Base-by-base conservation (phyloP, 1,140 invertebrate species). In the Panagrolaimus sp. region DNA sequence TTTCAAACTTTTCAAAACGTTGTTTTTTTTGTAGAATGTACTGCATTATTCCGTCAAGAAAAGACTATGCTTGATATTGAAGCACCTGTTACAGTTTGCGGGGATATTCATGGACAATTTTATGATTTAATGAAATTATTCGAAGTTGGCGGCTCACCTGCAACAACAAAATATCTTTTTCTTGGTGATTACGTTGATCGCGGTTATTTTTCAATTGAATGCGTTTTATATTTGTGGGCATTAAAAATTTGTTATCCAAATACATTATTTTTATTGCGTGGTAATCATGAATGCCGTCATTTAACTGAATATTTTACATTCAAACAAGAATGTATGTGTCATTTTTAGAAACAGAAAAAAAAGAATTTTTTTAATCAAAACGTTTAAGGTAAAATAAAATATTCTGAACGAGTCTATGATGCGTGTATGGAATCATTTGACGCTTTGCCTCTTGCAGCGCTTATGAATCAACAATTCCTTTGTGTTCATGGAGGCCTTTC, bases 301-400 rank as follows among this genome's bases (percentile, higher is more conserved):
- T 90, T 99, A 85, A 98, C 96, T 86, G 96, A 99, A 89, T 99
- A 99, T 87, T 99, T 99, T 89, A 99, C 96, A 83, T 99, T 99
- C 89, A 99, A 99, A 88, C 94, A 98, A 89, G 96, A 98, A 91
- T 98, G 96, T 92, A 91, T 96, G 91, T 91, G 45, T 44, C 38
- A 15, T 68, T 43, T 67, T n/a, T 43, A 28, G 28, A 58, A 21
- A 21, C 15, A 38, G 7, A n/a, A n/a, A n/a, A n/a, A n/a, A n/a
- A n/a, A n/a, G n/a, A n/a, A n/a, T n/a, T n/a, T n/a, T n/a, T 38
- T 38, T 38, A 38, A 38, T 38, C 32, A 38, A 38, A 38, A 38
- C 32, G 45, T 58, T 87, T 66, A 85, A 94, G 92, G 92, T 89
- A 93, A 94, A 90, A 99, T 99, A 87, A 99, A 99, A 88, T 99